Evolutionary conservation across 2,797 vertebrate species (phyloP).

Genomic region (Phylloscopus collybita): DNA sequence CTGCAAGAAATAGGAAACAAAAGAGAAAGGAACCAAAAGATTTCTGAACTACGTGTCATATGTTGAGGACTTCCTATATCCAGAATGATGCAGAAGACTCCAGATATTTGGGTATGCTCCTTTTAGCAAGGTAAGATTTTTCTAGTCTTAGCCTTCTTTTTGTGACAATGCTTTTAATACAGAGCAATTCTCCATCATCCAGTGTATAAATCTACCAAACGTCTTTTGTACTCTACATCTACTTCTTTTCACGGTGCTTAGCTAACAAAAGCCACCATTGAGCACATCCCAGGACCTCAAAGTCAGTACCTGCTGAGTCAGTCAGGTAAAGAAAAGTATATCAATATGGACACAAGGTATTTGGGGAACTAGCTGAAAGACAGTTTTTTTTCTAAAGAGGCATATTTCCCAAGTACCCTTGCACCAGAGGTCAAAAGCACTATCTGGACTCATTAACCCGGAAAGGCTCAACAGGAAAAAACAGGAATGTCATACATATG

Average conservation of each 20-base stretch:
- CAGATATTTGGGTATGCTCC: background rate
- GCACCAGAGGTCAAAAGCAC: background rate
- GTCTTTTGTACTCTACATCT: background rate
- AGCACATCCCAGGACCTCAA: rapidly evolving
- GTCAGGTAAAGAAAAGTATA: background rate
- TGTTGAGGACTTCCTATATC: background rate
- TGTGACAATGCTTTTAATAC: background rate
- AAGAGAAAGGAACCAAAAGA: background rate
- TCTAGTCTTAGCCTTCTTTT: background rate
- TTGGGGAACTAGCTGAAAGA: background rate
- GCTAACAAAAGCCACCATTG: background rate
- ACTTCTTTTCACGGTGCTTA: background rate
- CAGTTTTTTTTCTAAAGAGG: background rate
- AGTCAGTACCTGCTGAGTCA: background rate
- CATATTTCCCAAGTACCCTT: background rate
- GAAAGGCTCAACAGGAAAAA: background rate
- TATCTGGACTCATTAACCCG: background rate
- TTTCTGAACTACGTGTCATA: background rate
- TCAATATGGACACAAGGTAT: background rate
- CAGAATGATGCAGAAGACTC: background rate
- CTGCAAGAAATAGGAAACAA: background rate
- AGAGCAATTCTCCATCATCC: background rate
- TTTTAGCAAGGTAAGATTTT: background rate
- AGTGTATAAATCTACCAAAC: background rate
- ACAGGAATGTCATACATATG: rapidly evolving